Evolutionary conservation across 1,140 invertebrate genomes (phyloP), one percentile per base, ranked within the genome.

Genomic region (Lethocerus indicus): DNA sequence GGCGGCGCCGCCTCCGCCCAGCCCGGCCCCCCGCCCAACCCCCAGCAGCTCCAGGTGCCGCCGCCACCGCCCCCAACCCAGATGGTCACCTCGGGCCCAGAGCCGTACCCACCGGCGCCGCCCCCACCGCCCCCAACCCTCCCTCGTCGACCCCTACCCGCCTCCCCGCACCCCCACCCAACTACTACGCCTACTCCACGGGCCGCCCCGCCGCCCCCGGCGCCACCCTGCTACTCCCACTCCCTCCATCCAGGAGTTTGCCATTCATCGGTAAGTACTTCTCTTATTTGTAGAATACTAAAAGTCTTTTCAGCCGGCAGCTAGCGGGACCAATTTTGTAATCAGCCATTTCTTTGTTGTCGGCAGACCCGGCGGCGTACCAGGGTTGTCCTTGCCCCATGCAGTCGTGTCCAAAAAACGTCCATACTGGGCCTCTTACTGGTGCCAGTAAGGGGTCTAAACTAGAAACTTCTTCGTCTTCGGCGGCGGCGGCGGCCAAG

Each of bases 351-450:
- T 0, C 67, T n/a, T 32, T n/a, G n/a, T 9, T 7, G 29, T 9
- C 7, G 29, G 29, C 29, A 32, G n/a, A n/a, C 29, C 29, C n/a
- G 29, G 29, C 55, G 60, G 67, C 71, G 52, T 70, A 67, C 53
- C 76, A 78, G 61, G 72, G 75, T 68, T 87, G 83, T 68, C 82
- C 82, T 59, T 87, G 83, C 73, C 83, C 82, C 68, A 76, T 85
- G 73, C 82, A 85, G 71, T 77, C 83, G 71, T 87, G 82, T 87
- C 83, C 84, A 89, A 89, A 88, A 89, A 89, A 89, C 84, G 84
- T 82, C 79, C 81, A 78, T 87, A 86, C 84, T 87, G 84, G 85
- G 77, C 84, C 84, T 82, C 84, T 83, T 87, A 87, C 83, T 87
- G 83, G 84, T 85, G 72, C 71, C 70, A 74, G 73, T 75, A 77